phyloP scores from a whole-genome alignment of 1,140 invertebrate genomes.

The Cyrtorhinus lividipennis region DNA sequence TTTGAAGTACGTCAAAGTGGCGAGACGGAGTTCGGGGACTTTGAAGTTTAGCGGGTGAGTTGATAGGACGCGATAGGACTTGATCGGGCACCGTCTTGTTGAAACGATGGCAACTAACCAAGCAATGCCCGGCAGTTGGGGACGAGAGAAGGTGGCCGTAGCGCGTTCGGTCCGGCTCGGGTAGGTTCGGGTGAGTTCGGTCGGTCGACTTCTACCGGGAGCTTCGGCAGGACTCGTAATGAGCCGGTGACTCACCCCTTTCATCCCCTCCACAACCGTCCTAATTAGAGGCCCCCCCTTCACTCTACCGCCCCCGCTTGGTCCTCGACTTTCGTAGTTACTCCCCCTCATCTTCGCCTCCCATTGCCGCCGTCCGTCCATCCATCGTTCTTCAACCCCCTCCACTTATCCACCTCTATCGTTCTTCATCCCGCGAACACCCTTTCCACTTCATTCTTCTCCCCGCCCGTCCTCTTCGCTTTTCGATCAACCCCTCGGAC shows the following conservation, averaged over 20 bases:
- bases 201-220: neutral
- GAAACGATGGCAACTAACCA: neutral
- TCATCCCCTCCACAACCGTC: neutral
- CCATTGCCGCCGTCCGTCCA: too few relatives aligned
- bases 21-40: too few relatives aligned
- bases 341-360: neutral
- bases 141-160: neutral
- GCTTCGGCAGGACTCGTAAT: neutral
- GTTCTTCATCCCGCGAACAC: neutral
- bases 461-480: neutral
- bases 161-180: neutral
- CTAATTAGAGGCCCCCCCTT: conserved; percentile 4
- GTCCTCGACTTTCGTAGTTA: neutral
- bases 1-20: too few relatives aligned
- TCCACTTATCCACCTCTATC: too few relatives aligned
- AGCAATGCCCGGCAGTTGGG: neutral
- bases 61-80: too few relatives aligned
- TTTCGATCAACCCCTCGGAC: neutral
- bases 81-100: neutral
- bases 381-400: too few relatives aligned
- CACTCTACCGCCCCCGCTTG: neutral
- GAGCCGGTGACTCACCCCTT: conserved; percentile 4
- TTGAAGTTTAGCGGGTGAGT: too few relatives aligned
- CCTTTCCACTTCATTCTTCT: neutral
- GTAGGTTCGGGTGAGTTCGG: neutral